These are phyloP conservation scores for Antheraea assamensis DNA, from an alignment of 2,888 invertebrate species.

Conservation along the genomic window DNA sequence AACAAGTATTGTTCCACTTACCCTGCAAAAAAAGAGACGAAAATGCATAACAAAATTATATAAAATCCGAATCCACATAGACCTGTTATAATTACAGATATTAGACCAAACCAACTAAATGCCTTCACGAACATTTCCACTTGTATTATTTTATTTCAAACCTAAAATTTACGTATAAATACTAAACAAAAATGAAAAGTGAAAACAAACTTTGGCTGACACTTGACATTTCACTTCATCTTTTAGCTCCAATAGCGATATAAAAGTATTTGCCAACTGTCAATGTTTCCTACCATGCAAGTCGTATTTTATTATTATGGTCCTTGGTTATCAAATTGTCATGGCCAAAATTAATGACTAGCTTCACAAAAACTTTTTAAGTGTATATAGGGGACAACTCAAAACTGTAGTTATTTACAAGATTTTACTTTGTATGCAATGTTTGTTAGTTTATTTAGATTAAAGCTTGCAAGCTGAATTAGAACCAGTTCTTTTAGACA, in stretches of 20 bases:
- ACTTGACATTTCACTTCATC: background rate
- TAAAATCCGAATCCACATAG: constrained; percentile 71
- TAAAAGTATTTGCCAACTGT: too few species aligned
- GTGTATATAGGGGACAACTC: too few species aligned
- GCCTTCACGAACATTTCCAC: constrained; percentile 57
- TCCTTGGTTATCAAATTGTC: too few species aligned
- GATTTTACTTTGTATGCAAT: too few species aligned
- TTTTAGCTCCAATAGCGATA: background rate
- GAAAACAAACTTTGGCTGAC: constrained; percentile 29
- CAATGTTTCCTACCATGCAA: too few species aligned
- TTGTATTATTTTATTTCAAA: constrained; percentile 31
- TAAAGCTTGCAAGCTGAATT: too few species aligned
- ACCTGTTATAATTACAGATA: constrained; percentile 67
- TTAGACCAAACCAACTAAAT: constrained; percentile 66
- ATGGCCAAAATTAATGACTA: too few species aligned
- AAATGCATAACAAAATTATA: constrained; percentile 62
- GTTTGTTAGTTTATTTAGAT: too few species aligned
- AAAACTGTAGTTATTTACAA: too few species aligned
- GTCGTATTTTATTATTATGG: too few species aligned
- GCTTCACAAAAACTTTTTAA: too few species aligned
- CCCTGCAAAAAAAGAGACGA: constrained; percentile 71
- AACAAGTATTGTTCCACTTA: constrained; percentile 45
- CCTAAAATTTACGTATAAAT: constrained; percentile 35
- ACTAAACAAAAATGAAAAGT: constrained; percentile 39
- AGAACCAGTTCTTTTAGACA: too few species aligned